A percentile compares a stretch with the other conserved stretches of the same genome.
These are phyloP conservation scores for Popillia japonica DNA, from an alignment of 1,140 invertebrate genomes.

Conservation along the genomic window DNA sequence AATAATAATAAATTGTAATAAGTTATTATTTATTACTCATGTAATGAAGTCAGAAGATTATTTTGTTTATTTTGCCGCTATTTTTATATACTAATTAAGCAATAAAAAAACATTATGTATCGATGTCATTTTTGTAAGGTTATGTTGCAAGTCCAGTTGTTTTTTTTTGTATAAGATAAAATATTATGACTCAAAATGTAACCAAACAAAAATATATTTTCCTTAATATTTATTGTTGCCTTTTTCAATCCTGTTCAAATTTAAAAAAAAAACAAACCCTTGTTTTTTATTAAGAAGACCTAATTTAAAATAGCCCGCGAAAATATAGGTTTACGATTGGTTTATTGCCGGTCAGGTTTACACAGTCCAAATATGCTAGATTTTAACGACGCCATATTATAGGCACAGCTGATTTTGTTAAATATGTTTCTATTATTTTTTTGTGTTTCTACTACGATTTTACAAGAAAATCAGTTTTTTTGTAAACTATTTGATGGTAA, in stretches of 20 bases:
- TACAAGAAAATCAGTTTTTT: too few species aligned
- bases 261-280: too few species aligned
- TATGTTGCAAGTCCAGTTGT: not conserved
- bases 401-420: too few species aligned
- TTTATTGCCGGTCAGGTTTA: too few species aligned
- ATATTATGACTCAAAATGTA: not conserved
- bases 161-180: not conserved
- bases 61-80: not conserved
- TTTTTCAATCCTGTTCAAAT: not conserved
- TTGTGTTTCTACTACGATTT: too few species aligned
- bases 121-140: not conserved
- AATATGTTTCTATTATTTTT: too few species aligned
- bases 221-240: not conserved
- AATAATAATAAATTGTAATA: not conserved
- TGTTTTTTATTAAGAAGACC: too few species aligned
- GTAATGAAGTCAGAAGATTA: not conserved
- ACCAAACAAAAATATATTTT: not conserved
- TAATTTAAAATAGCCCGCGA: too few species aligned
- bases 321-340: too few species aligned
- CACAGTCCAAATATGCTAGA: too few species aligned
- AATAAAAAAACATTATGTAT: not conserved
- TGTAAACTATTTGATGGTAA: too few species aligned
- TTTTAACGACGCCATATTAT: too few species aligned
- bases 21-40: conserved; percentile 7
- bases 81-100: conserved; percentile 10